These are phyloP conservation scores for Aurelia aurita complex sp. Pacific DNA, from an alignment of 30 jellyfish, hydroid and myxozoan species.

Conservation along the genomic window DNA sequence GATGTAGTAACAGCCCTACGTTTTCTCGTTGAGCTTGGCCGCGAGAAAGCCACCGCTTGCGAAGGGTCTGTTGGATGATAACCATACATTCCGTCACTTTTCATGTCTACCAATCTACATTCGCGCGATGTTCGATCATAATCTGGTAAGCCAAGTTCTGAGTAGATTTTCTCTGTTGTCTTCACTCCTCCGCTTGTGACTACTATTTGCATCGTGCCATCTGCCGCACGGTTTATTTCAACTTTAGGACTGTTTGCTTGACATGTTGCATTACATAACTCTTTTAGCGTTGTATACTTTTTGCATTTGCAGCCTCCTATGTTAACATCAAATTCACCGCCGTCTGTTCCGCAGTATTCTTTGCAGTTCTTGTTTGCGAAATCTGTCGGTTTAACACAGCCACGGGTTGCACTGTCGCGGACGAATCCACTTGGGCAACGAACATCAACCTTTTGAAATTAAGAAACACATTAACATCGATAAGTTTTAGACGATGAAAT, in stretches of 20 bases:
- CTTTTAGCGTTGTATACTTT: constrained; percentile 35
- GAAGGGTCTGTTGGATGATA: constrained; percentile 34
- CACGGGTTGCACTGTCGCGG: constrained; percentile 77
- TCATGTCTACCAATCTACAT: constrained; percentile 38
- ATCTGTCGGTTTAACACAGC: constrained; percentile 66
- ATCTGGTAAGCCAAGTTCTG: constrained; percentile 86
- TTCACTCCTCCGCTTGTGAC: neutral
- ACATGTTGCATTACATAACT: constrained; percentile 87
- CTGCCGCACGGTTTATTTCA: constrained; percentile 38
- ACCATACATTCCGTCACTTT: constrained; percentile 81
- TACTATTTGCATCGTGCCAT: constrained; percentile 50
- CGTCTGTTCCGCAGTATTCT: constrained; percentile 77
- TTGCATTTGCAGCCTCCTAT: constrained; percentile 87
- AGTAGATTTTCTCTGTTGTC: constrained; percentile 7
- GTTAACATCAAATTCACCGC: constrained; percentile 73
- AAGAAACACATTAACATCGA: neutral
- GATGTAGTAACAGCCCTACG: constrained; percentile 71
- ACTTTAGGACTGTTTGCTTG: constrained; percentile 36
- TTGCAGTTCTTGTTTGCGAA: constrained; percentile 37
- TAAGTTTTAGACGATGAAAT: neutral
- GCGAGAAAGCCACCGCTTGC: constrained; percentile 23
- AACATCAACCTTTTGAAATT: constrained; percentile 72
- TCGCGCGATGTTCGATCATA: constrained; percentile 69
- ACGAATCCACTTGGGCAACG: constrained; percentile 80
- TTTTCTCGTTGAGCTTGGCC: constrained; percentile 30